Percentiles rank a stretch among this genome's conserved stretches.
phyloP scores from a whole-genome alignment of 2,797 vertebrate genomes.

The Corythornis leucogaster region DNA sequence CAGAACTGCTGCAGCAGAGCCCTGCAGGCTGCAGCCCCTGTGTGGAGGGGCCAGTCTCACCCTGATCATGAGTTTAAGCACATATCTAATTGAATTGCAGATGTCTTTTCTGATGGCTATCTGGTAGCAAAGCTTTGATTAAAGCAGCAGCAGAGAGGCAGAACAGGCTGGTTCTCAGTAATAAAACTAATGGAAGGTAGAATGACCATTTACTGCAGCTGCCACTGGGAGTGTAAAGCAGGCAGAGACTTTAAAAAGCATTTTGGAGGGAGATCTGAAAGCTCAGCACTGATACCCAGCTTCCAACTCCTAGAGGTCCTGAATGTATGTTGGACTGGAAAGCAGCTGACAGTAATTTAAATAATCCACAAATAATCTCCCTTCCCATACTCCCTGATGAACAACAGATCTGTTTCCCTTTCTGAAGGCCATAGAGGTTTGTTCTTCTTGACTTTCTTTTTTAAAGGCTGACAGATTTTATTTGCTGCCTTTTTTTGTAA shows the following conservation, averaged over 20 bases:
- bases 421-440: neutral
- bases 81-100: conserved; percentile 65
- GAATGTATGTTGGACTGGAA: neutral
- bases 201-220: neutral
- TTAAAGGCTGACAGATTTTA: neutral
- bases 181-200: conserved; percentile 32
- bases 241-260: neutral
- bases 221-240: neutral
- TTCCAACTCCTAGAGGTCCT: neutral
- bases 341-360: neutral
- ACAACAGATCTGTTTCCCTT: neutral
- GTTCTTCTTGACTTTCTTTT: neutral
- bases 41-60: fast-evolving
- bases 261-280: neutral
- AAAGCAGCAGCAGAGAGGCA: conserved; percentile 28
- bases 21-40: neutral
- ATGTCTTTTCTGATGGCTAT: conserved; percentile 56
- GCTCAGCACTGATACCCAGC: neutral
- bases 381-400: neutral
- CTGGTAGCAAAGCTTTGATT: conserved; percentile 32
- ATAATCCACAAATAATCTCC: neutral
- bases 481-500: neutral
- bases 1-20: neutral
- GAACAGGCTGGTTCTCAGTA: conserved; percentile 17
- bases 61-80: conserved; percentile 4